Percentiles rank a stretch among this genome's conserved stretches.
Evolutionary conservation across 2,797 vertebrate species (phyloP).

Genomic region (Phylloscopus collybita): DNA sequence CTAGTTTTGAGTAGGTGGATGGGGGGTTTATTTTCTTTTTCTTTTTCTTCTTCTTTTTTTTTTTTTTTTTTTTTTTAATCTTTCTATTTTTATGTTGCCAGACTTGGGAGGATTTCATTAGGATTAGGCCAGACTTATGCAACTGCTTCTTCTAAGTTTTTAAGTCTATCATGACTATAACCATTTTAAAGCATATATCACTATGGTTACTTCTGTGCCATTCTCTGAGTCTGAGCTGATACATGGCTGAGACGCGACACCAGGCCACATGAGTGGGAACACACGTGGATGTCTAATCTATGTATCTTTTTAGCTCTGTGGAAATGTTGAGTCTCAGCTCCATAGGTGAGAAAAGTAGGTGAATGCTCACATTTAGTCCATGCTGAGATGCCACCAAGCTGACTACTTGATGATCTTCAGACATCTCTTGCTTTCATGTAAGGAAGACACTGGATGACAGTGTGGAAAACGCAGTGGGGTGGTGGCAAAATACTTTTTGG

Average conservation of each 20-base stretch:
- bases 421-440: neutral
- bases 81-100: slow-evolving; percentile 7
- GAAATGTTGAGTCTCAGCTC: neutral
- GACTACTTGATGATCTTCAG: neutral
- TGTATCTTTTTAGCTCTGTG: neutral
- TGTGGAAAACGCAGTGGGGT: neutral
- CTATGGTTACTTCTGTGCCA: slow-evolving; percentile 25
- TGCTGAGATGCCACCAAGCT: neutral
- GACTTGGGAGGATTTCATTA: slow-evolving; percentile 9
- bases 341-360: neutral
- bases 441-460: neutral
- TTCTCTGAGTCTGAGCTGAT: neutral
- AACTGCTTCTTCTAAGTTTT: slow-evolving; percentile 1
- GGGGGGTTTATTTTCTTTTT: neutral
- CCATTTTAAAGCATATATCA: neutral
- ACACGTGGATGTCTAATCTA: neutral
- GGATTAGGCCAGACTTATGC: neutral
- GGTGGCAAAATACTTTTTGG: neutral
- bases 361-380: neutral
- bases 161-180: neutral
- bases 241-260: neutral
- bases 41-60: too few species aligned
- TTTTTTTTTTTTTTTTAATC: neutral
- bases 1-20: neutral
- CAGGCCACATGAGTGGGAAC: neutral